Evolutionary conservation across 2,797 vertebrate genomes (phyloP).

Genomic region (Neosalanx taihuensis): DNA sequence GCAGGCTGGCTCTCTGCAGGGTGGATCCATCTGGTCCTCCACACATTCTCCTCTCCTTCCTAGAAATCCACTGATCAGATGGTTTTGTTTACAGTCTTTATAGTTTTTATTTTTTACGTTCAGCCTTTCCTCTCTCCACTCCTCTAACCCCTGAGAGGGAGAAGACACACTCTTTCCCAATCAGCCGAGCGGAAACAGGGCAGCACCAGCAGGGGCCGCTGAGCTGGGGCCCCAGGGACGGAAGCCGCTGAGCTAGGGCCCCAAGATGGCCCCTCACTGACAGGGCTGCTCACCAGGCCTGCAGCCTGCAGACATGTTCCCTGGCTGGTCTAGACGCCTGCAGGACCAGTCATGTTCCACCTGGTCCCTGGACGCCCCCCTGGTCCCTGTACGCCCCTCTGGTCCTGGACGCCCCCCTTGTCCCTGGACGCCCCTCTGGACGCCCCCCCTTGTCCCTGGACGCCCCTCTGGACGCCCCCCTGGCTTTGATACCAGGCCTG

Average conservation of each 20-base stretch:
- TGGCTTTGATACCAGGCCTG: slow-evolving; percentile 38
- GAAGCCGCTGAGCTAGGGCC: slow-evolving; percentile 45
- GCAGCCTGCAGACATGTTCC: too few relatives aligned
- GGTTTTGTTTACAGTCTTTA: slow-evolving; percentile 76
- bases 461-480: neutral
- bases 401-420: neutral
- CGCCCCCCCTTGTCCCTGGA: neutral
- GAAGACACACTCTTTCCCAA: slow-evolving; percentile 62
- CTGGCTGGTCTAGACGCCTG: too few relatives aligned
- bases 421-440: too few relatives aligned
- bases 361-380: too few relatives aligned
- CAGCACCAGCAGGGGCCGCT: slow-evolving; percentile 57
- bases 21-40: slow-evolving; percentile 67
- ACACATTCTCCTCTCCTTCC: slow-evolving; percentile 27
- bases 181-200: slow-evolving; percentile 72
- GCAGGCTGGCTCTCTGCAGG: slow-evolving; percentile 40
- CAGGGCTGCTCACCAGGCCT: slow-evolving; percentile 1
- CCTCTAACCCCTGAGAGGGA: slow-evolving; percentile 49
- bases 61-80: slow-evolving; percentile 73
- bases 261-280: slow-evolving; percentile 34
- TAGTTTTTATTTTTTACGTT: slow-evolving; percentile 17
- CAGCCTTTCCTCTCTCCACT: slow-evolving; percentile 64
- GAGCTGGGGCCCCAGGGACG: too few relatives aligned
- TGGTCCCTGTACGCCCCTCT: too few relatives aligned
- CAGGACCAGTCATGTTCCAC: too few relatives aligned